These are phyloP conservation scores for Danionella dracula DNA, from an alignment of 2,797 vertebrate species.

Conservation along the genomic window DNA sequence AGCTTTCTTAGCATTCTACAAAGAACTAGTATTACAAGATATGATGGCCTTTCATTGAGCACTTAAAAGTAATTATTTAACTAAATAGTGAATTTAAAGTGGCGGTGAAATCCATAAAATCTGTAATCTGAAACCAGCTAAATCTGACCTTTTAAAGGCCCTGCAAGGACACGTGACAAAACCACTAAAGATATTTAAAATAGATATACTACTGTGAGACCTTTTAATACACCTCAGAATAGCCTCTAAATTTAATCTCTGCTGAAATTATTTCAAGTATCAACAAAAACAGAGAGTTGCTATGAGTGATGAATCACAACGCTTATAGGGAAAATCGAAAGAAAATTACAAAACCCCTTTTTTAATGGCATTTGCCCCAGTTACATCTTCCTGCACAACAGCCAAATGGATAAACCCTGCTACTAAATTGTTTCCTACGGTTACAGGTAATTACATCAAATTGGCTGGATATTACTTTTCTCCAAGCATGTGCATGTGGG, in stretches of 20 bases:
- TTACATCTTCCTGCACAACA: constrained; percentile 61
- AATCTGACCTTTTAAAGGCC: not conserved
- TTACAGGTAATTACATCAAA: constrained; percentile 67
- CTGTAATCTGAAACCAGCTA: no score
- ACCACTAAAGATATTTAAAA: constrained; percentile 5
- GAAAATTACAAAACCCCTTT: constrained; percentile 32
- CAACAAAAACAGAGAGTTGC: constrained; percentile 47
- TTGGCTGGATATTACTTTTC: constrained; percentile 64
- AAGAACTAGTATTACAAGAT: not conserved
- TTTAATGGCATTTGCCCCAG: constrained; percentile 59
- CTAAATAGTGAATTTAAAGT: no score
- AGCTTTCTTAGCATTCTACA: constrained; percentile 23
- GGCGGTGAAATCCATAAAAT: no score
- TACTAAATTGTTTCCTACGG: constrained; percentile 64
- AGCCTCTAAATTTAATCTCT: constrained; percentile 42
- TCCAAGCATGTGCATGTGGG: constrained; percentile 52
- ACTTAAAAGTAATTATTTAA: no score
- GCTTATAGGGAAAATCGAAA: constrained; percentile 45
- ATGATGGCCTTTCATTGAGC: not conserved
- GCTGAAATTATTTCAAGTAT: constrained; percentile 55
- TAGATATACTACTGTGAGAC: not conserved
- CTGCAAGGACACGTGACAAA: no score
- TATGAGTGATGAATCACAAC: constrained; percentile 53
- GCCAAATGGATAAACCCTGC: constrained; percentile 62
- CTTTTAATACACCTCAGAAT: constrained; percentile 50